Conservation (phyloP, 2,888 invertebrate genomes). For the Meteorus cinctellus region DNA sequence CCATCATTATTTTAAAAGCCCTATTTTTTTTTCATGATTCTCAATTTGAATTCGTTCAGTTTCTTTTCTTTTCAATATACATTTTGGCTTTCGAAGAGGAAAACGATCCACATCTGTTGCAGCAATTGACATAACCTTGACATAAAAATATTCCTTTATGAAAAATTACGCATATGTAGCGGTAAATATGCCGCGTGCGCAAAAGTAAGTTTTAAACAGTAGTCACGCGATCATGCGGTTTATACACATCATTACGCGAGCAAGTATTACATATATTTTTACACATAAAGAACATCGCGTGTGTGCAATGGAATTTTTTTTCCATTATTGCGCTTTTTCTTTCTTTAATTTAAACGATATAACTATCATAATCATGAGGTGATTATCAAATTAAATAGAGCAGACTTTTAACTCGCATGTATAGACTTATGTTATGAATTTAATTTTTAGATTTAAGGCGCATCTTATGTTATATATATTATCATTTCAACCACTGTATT, state of each 20-base stretch:
- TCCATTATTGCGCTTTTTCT: neutral
- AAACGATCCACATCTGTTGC: neutral
- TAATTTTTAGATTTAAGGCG: neutral
- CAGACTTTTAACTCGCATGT: too few species aligned
- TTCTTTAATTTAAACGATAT: neutral
- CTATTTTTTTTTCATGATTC: too few species aligned
- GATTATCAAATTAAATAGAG: too few species aligned
- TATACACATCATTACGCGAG: neutral
- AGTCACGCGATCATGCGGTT: conserved; percentile 8
- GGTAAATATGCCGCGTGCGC: neutral
- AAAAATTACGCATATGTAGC: neutral
- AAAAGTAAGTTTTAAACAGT: neutral
- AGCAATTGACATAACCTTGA: neutral
- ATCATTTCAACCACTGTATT: neutral
- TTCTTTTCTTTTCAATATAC: neutral
- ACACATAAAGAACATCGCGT: neutral
- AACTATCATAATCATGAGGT: neutral
- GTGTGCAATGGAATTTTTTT: neutral
- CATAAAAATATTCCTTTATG: neutral
- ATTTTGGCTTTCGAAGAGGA: neutral
- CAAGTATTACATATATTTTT: neutral
- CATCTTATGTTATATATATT: neutral
- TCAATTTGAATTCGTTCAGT: neutral
- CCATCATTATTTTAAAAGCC: too few species aligned
- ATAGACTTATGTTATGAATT: too few species aligned